These are phyloP conservation scores for Ethmia dodecea DNA, from an alignment of 2,888 invertebrate species.

Conservation along the genomic window DNA sequence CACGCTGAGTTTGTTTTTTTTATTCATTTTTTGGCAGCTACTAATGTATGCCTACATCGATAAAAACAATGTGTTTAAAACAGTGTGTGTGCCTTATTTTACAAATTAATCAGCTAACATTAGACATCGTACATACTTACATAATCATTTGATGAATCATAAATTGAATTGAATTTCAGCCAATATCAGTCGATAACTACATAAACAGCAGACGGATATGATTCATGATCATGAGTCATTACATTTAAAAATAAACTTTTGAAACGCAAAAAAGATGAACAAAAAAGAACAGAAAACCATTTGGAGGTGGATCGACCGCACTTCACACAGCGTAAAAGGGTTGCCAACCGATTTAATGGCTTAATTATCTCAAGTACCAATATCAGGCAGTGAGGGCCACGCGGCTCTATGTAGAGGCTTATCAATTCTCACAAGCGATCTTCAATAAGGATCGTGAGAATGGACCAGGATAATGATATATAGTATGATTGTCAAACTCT, in stretches of 20 bases:
- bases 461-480: neutral
- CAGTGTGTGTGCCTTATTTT: no score
- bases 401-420: slow-evolving; percentile 31
- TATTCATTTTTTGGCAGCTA: slow-evolving; percentile 11
- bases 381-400: slow-evolving; percentile 44
- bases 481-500: no score
- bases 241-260: no score
- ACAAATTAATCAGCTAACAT: no score
- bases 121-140: no score
- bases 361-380: slow-evolving; percentile 69
- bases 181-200: no score
- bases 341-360: slow-evolving; percentile 63
- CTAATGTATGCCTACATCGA: neutral
- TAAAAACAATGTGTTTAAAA: no score
- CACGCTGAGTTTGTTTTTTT: slow-evolving; percentile 44
- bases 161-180: no score
- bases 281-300: slow-evolving; percentile 61
- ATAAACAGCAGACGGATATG: no score
- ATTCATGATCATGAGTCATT: no score
- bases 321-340: slow-evolving; percentile 60
- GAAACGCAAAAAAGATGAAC: no score
- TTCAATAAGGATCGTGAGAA: slow-evolving; percentile 34
- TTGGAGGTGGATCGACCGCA: slow-evolving; percentile 35
- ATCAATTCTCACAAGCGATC: slow-evolving; percentile 36
- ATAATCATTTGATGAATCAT: no score